Conservation (phyloP, 2,888 invertebrate species). For the Lycophotia porphyrea region DNA sequence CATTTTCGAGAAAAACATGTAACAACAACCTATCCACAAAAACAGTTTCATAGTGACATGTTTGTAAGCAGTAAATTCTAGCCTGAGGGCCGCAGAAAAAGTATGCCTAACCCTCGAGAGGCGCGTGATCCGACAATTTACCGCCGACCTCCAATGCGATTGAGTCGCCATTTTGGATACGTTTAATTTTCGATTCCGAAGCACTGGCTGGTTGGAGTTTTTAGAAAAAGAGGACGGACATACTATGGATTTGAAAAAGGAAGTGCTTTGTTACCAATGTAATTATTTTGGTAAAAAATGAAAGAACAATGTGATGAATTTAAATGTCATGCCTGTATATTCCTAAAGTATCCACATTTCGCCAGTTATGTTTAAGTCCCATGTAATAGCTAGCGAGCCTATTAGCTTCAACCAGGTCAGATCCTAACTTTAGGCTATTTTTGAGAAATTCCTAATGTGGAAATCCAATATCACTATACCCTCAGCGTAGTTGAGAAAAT, state of each 20-base stretch:
- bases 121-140: constrained; percentile 79
- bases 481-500: not conserved
- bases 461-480: not conserved
- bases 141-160: constrained; percentile 72
- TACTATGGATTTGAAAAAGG: constrained; percentile 21
- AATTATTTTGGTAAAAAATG: not conserved
- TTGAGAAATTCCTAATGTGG: not conserved
- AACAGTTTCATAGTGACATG: constrained; percentile 51
- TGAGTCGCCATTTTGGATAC: constrained; percentile 61
- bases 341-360: not conserved
- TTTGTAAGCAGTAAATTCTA: constrained; percentile 75
- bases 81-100: constrained; percentile 80
- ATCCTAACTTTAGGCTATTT: not conserved
- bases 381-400: not conserved
- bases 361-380: not conserved
- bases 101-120: constrained; percentile 76
- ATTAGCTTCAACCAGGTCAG: not conserved
- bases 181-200: constrained; percentile 59
- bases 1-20: constrained; percentile 20
- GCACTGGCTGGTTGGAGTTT: constrained; percentile 15
- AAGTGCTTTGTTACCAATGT: not conserved
- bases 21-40: constrained; percentile 59
- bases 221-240: too few relatives aligned
- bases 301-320: not conserved
- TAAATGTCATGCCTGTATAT: not conserved